These are phyloP conservation scores for Parauchenoglanis punctatus DNA, from an alignment of 2,797 vertebrate species.

Conservation along the genomic window DNA sequence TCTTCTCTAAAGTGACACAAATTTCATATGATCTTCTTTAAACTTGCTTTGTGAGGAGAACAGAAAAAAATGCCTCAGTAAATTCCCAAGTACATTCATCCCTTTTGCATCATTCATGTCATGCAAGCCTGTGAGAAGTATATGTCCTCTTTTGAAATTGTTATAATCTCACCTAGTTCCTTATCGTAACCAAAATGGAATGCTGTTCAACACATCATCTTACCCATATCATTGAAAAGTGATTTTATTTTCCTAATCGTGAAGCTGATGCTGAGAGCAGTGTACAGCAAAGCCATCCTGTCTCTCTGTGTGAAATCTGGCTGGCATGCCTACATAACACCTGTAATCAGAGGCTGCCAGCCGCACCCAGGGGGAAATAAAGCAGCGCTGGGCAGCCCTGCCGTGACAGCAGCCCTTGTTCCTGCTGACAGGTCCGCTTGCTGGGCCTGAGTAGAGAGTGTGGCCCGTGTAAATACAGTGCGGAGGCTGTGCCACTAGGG, in stretches of 20 bases:
- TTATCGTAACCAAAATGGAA: neutral
- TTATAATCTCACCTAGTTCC: neutral
- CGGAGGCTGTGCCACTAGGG: slow-evolving; percentile 73
- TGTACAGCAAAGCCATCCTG: slow-evolving; percentile 39
- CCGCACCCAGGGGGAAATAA: slow-evolving; percentile 72
- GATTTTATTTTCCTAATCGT: neutral
- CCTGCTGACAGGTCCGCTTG: slow-evolving; percentile 74
- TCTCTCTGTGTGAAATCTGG: slow-evolving; percentile 51
- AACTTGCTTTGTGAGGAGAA: neutral
- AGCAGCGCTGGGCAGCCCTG: slow-evolving; percentile 62
- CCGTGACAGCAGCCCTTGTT: slow-evolving; percentile 72
- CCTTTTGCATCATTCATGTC: neutral
- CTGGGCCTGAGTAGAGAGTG: slow-evolving; percentile 66
- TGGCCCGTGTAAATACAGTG: slow-evolving; percentile 68
- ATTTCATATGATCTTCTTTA: slow-evolving; percentile 5
- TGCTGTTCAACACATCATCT: neutral
- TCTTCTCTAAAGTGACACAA: slow-evolving; percentile 20
- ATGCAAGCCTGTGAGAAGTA: neutral
- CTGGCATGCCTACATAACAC: slow-evolving; percentile 67
- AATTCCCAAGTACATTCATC: neutral
- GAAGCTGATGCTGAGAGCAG: slow-evolving; percentile 12
- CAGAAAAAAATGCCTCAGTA: neutral
- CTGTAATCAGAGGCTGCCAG: slow-evolving; percentile 79
- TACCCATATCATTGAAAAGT: neutral
- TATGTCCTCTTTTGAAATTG: neutral